phyloP scores from a whole-genome alignment of 2,888 invertebrate species.

The Thecocarcelia acutangulata region DNA sequence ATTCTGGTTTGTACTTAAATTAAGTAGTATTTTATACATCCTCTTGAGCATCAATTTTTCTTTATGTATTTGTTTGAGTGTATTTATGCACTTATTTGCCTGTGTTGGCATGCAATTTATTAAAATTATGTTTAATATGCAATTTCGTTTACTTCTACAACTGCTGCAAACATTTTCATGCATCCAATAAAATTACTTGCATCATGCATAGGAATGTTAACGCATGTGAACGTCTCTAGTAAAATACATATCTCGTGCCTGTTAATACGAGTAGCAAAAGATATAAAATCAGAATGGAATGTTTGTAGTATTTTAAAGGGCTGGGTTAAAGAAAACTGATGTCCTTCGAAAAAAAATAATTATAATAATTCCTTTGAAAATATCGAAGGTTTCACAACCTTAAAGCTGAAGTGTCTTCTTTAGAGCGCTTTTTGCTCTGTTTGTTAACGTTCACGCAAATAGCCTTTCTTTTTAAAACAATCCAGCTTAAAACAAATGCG shows the following conservation, averaged over 20 bases:
- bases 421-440: no score
- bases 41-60: constrained; percentile 3
- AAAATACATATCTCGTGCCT: neutral
- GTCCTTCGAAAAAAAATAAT: no score
- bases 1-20: neutral
- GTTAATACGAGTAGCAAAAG: neutral
- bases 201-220: neutral
- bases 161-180: constrained; percentile 3
- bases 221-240: neutral
- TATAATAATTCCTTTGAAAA: no score
- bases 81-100: constrained; percentile 24
- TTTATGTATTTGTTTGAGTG: neutral
- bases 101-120: constrained; percentile 32
- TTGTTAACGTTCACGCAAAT: no score
- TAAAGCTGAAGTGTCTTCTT: no score
- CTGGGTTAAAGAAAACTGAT: neutral
- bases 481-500: neutral
- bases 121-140: constrained; percentile 43
- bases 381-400: no score
- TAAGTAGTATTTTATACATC: constrained; percentile 35
- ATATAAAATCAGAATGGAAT: neutral
- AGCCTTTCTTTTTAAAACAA: neutral
- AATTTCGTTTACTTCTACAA: constrained; percentile 9
- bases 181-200: neutral
- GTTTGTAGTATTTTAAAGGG: neutral